Conservation (phyloP, 2,797 vertebrate genomes). For the Lacerta agilis region DNA sequence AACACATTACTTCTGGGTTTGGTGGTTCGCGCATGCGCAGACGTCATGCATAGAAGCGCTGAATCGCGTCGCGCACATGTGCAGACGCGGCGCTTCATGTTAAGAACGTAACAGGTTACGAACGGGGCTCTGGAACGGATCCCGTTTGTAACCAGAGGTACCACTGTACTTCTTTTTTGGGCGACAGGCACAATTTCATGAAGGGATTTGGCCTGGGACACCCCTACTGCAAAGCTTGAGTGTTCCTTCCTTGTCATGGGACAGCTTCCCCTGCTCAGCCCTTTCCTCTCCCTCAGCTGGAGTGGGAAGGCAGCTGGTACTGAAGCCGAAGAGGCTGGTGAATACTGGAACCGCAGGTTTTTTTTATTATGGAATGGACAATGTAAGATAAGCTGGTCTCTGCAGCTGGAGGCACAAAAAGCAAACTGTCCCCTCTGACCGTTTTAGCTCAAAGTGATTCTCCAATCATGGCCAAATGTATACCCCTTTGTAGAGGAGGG, state of each 20-base stretch:
- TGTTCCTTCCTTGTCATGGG: background rate
- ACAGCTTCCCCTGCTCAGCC: background rate
- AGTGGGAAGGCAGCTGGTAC: background rate
- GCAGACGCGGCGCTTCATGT: too few relatives aligned
- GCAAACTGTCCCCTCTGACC: background rate
- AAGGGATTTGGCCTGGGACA: background rate
- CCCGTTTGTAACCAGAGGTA: too few relatives aligned
- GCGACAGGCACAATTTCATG: background rate
- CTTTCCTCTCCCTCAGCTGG: background rate
- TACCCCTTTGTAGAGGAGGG: too few relatives aligned
- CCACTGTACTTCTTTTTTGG: background rate
- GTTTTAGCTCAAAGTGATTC: background rate
- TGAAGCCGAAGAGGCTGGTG: background rate
- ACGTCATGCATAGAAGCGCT: too few relatives aligned
- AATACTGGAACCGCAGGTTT: background rate
- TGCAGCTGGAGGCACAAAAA: background rate
- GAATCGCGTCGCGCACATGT: too few relatives aligned
- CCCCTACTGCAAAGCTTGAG: background rate
- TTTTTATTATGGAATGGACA: background rate
- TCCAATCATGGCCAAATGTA: background rate
- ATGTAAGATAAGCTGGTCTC: background rate
- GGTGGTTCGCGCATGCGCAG: too few relatives aligned
- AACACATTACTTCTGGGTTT: too few relatives aligned
- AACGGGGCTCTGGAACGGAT: too few relatives aligned
- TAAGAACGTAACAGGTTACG: too few relatives aligned